phyloP scores from a whole-genome alignment of 1,140 invertebrate species.

The Carposina sasakii region DNA sequence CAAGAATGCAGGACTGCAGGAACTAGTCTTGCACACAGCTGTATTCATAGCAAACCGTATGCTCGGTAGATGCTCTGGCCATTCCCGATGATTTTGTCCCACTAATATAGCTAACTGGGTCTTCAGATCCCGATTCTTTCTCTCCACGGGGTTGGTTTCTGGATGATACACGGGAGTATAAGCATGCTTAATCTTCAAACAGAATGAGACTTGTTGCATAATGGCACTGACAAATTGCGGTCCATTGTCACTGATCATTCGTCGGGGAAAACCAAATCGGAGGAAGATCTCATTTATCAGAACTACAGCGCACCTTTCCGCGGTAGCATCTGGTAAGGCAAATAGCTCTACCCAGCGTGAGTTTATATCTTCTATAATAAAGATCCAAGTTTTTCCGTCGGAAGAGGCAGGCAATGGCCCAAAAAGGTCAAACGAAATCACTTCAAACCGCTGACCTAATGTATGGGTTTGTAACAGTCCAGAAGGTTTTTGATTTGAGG shows the following conservation, averaged over 20 bases:
- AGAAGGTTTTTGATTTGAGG: conserved; percentile 1
- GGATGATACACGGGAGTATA: conserved; percentile 39
- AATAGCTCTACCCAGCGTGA: conserved; percentile 19
- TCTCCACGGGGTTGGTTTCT: conserved; percentile 38
- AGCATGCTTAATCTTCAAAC: conserved; percentile 30
- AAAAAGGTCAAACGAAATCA: conserved; percentile 9
- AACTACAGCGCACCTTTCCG: conserved; percentile 32
- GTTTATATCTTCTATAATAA: conserved; percentile 31
- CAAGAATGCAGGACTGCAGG: conserved; percentile 43
- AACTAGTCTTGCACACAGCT: conserved; percentile 8
- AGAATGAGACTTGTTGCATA: conserved; percentile 32
- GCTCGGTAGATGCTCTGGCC: conserved; percentile 39
- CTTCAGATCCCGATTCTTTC: conserved; percentile 43
- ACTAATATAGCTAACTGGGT: conserved; percentile 12
- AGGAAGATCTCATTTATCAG: conserved; percentile 17
- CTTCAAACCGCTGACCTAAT: conserved; percentile 18
- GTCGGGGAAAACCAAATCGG: conserved; percentile 18
- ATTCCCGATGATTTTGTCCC: conserved; percentile 33
- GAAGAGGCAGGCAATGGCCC: conserved; percentile 7
- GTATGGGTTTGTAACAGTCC: neutral
- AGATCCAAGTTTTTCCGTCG: conserved; percentile 23
- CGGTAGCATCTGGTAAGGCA: conserved; percentile 16
- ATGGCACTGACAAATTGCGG: conserved; percentile 20
- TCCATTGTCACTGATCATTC: conserved; percentile 30
- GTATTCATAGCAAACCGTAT: conserved; percentile 2